Evolutionary conservation across 2,113 vertebrate species (phyloP), one percentile per base, ranked within the genome.

Genomic region (Crocuta crocuta): DNA sequence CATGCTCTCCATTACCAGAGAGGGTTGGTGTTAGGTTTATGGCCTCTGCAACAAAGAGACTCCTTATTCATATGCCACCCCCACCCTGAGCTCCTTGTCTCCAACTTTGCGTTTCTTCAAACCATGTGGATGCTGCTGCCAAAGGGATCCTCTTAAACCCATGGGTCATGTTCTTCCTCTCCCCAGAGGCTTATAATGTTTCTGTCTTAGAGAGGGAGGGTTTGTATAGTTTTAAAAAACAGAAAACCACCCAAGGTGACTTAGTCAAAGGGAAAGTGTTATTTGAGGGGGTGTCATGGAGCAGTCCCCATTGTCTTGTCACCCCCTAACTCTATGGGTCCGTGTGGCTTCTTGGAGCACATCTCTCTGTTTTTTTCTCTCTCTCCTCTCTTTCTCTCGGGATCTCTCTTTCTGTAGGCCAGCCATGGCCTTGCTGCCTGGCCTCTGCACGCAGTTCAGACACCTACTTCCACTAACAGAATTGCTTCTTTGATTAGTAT

Each of bases 221-320:
- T 21, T 89, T 86, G 48, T 71, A 68, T 68, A 26, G 24, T 71
- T 93, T 82, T 81, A 89, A 81, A 84, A 92, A 92, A 79, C 70
- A 89, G 55, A 89, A 90, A 53, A 26, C n/a, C 55, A 48, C 71
- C 48, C 21, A 80, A 39, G 89, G 55, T 61, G 58, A 94, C 66
- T 55, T 70, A 16, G 28, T 13, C 48, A n/a, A 68, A 68, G 39
- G 26, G 50, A 53, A 79, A 73, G 21, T 74, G 13, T 33, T 86
- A 9, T 33, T 83, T 70, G 26, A 82, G 50, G 81, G 39, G n/a
- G 10, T 68, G 17, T 28, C 63, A 45, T 3, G 5, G 39, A 79
- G 12, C 16, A 43, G 73, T 21, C 17, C n/a, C 58, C 24, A 0
- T 28, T 50, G 17, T 28, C 43, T 39, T 68, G 39, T 43, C 13